Evolutionary conservation across 2,113 vertebrate species (phyloP), one percentile per base, ranked within the genome.

Genomic region (Sakesphorus luctuosus): DNA sequence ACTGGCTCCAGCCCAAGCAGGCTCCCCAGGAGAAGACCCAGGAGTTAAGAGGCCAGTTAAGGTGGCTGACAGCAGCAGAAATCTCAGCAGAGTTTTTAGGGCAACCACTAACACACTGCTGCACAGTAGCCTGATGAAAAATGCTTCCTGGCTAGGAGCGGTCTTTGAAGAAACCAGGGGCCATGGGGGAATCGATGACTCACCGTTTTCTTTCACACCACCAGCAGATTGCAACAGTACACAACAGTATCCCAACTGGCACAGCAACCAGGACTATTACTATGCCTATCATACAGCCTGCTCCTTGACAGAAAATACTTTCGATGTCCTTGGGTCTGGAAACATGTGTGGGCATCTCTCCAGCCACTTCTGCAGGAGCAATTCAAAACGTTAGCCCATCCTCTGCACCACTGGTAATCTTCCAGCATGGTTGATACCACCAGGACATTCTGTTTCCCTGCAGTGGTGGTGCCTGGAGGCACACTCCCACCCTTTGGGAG

Each of bases 251-350:
- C 43, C 12, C 56, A 28, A 36, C 56, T 71, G 49, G 56, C 35
- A 71, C 3, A 0, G 35, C 56, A 56, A 50, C 8, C 26, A 84
- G 10, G 14, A 13, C 26, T 71, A 50, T 14, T 31, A 44, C 56
- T 56, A 90, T 28, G 65, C 56, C 80, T 77, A n/a, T 33, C 43
- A 84, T 56, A 31, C 88, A 90, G 88, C 49, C 65, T 77, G 7
- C 6, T 77, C 80, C 80, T 5, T 0, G 35, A 33, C 88, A 90
- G 72, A 63, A 63, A 28, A 71, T 4, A 20, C 14, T 77, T 90
- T 36, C 7, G 0, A 7, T 28, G 18, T 50, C 12, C 0, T 15
- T 18, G 21, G 11, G 26, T 3, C 56, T 50, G 40, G 72, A 21
- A 71, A 3, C 7, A 33, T 43, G 4, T 40, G 47, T 33, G 43